These are phyloP conservation scores for Oplegnathus fasciatus DNA, from an alignment of 2,113 vertebrate genomes.

Conservation along the genomic window DNA sequence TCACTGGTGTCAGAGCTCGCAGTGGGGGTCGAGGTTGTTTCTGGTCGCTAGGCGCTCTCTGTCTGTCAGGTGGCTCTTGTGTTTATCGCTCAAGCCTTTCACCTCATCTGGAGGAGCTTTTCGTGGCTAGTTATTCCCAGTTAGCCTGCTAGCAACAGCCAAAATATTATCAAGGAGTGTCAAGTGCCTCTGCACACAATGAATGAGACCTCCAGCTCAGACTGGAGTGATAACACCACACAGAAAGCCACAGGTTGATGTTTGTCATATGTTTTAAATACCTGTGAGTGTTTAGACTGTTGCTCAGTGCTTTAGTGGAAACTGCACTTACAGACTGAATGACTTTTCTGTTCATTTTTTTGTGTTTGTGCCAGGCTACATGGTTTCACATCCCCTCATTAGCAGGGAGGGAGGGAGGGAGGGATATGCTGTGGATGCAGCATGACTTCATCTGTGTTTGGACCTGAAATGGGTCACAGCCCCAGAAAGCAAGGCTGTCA, in stretches of 20 bases:
- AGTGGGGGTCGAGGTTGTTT: background rate
- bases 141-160: constrained; percentile 20
- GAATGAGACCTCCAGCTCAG: constrained; percentile 11
- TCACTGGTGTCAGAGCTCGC: constrained; percentile 24
- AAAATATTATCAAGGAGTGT: constrained; percentile 29
- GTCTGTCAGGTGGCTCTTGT: no score
- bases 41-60: background rate
- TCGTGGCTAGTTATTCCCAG: background rate
- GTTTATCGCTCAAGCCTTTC: background rate
- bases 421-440: background rate
- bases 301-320: constrained; percentile 4
- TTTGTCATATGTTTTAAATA: background rate
- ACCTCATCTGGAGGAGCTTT: background rate
- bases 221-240: background rate
- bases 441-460: background rate
- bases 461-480: background rate
- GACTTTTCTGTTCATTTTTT: background rate
- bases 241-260: background rate
- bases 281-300: background rate
- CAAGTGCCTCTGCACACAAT: constrained; percentile 37
- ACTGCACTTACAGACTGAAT: background rate
- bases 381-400: constrained; percentile 15
- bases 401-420: background rate
- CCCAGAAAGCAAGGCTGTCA: no score
- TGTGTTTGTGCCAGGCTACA: background rate